Base-by-base conservation (phyloP, 2,888 invertebrate species). In the Brassicogethes aeneus region DNA sequence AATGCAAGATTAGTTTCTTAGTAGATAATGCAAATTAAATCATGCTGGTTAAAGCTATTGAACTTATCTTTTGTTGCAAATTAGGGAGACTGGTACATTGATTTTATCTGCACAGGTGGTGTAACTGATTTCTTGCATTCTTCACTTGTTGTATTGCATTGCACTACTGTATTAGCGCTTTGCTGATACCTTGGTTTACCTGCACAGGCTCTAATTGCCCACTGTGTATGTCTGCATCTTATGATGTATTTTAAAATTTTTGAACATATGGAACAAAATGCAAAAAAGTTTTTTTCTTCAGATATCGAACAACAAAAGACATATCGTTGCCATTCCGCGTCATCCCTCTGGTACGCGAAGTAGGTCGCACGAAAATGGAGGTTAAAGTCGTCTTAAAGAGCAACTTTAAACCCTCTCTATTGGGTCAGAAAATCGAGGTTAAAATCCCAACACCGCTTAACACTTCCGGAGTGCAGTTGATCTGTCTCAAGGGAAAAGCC, bases 281-380 rank as follows among this genome's bases (percentile, higher is more conserved):
- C 13, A 5, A 7, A 13, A 33, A 13, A 8, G 10, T 53, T 55
- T 15, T 66, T 90, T n/a, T n/a, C n/a, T n/a, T n/a, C n/a, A n/a
- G 91, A 70, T 99, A 99, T 71, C 88, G 99, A 46, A 99, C 97
- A 40, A 99, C 99, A 15, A 99, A 99, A 70, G 99, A 99, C 72
- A 99, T 99, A 62, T 97, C 97, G 37, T 76, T 99, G 51, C 99
- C 99, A 50, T 99, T 99, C 80, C 88, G 99, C 51, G 96, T 99
- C 45, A 99, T 99, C 63, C 99, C 99, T 0, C 71, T 99, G 31
- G 99, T 99, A 0, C 80, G 97, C 1, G 99, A 99, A 69, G 95
- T 95, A 2, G 97, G 97, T 0, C 85, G 97, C 53, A 96, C 96
- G 57, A 95, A 97, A 72, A 99, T 99, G 97, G 99, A 99, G 68